Base-by-base conservation (phyloP, 2,797 vertebrate species). In the Molothrus aeneus region DNA sequence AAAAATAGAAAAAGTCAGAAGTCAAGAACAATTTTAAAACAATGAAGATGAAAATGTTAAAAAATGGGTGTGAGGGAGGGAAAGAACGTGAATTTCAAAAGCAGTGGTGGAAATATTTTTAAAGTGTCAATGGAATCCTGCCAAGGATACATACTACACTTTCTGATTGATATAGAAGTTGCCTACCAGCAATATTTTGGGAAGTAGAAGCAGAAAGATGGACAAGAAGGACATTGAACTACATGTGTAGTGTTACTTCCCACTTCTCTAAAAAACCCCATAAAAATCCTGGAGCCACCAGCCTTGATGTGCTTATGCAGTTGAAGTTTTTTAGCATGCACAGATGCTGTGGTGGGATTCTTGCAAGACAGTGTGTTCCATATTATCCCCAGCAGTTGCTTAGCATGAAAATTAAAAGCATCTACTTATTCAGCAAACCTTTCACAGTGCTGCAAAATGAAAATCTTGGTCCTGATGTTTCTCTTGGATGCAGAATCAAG, bases 401-500 rank as follows among this genome's bases (percentile, higher is more conserved):
- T 95, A 69, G 72, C 68, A 47, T 59, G 43, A 90, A 94, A 80
- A 89, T 80, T 61, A 80, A 78, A 68, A 86, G 53, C 77, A 86
- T 78, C 45, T 88, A 17, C 77, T 84, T 87, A 83, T 71, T 95
- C 88, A 95, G 92, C 56, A 90, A 83, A 72, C 17, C 50, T 90
- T 65, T 43, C 68, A 29, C 31, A 17, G 36, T 66, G 51, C 48
- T 77, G 54, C 51, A 85, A 85, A 93, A 75, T 81, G 48, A 51
- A 86, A 64, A 71, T 87, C 75, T 75, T 78, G 32, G 50, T 90
- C 65, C 80, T 96, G 65, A 29, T 82, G 53, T 87, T 95, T 79
- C 79, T 63, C 40, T 86, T 94, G 64, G 61, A 47, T 53, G 57
- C 61, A 70, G 88, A 75, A 95, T 86, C 65, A 73, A 72, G 31